A percentile compares a stretch with the other conserved stretches of the same genome.
These are phyloP conservation scores for Nemopilema nomurai DNA, from an alignment of 30 jellyfish, hydroid and myxozoan genomes.

Conservation along the genomic window DNA sequence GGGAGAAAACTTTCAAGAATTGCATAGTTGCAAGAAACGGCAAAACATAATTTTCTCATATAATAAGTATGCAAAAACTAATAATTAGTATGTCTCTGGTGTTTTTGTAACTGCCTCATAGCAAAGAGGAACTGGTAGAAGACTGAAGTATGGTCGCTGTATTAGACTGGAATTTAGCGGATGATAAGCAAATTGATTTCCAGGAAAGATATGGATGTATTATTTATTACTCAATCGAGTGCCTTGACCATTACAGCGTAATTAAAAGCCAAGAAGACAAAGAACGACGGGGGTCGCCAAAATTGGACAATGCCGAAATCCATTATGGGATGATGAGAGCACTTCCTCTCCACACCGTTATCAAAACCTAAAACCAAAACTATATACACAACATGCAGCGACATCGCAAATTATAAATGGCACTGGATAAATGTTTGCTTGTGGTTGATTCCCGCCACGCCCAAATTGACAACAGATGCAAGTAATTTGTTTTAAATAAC, in stretches of 20 bases:
- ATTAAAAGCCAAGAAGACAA: not conserved
- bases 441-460: not conserved
- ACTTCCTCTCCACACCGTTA: too few species aligned
- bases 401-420: not conserved
- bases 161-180: not conserved
- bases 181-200: not conserved
- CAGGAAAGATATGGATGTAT: not conserved
- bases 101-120: too few species aligned
- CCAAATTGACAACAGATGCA: not conserved
- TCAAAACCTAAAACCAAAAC: too few species aligned
- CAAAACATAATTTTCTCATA: too few species aligned
- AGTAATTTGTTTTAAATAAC: not conserved
- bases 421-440: not conserved
- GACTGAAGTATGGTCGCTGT: too few species aligned
- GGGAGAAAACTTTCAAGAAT: too few species aligned
- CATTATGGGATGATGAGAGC: too few species aligned
- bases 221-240: not conserved
- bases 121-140: too few species aligned
- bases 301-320: not conserved
- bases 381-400: too few species aligned
- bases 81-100: too few species aligned
- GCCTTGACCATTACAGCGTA: not conserved
- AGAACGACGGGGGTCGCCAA: not conserved
- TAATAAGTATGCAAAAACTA: too few species aligned
- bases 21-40: too few species aligned